Conservation (phyloP, 53 echinoderm and acorn worm genomes). For the Temnopleurus reevesii region DNA sequence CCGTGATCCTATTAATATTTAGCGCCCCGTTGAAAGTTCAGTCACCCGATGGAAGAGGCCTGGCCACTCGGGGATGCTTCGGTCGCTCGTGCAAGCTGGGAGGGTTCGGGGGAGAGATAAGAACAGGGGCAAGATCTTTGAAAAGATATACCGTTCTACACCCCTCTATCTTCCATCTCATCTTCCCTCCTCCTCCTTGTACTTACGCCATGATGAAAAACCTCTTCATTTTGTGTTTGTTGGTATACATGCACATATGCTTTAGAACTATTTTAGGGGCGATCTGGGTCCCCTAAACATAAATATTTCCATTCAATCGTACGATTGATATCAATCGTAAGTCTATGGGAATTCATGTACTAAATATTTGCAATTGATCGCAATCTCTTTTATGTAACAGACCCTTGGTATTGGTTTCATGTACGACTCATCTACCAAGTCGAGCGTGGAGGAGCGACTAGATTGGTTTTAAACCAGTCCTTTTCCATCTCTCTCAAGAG, state of each 20-base stretch:
- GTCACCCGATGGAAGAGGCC: slow-evolving; percentile 40
- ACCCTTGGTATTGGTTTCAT: not conserved
- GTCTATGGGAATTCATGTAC: too few relatives aligned
- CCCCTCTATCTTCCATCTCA: not conserved
- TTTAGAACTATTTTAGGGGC: not conserved
- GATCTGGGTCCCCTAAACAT: too few relatives aligned
- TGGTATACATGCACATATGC: not conserved
- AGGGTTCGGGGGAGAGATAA: not conserved
- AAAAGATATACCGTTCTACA: slow-evolving; percentile 7
- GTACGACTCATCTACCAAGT: not conserved
- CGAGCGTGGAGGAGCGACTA: not conserved
- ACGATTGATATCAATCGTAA: too few relatives aligned
- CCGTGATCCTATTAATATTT: slow-evolving; percentile 53
- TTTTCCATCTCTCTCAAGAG: not conserved
- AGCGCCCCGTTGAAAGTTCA: slow-evolving; percentile 58
- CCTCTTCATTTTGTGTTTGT: not conserved
- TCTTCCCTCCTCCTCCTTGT: not conserved
- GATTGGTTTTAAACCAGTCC: not conserved
- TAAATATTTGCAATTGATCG: too few relatives aligned
- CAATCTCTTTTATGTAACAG: too few relatives aligned
- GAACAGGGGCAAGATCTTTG: slow-evolving; percentile 5
- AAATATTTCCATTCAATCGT: too few relatives aligned
- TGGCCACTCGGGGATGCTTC: slow-evolving; percentile 17
- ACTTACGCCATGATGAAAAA: not conserved
- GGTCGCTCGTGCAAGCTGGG: not conserved